Evolutionary conservation across 2,888 invertebrate species (phyloP).

Genomic region (Acrobeloides nanus): DNA sequence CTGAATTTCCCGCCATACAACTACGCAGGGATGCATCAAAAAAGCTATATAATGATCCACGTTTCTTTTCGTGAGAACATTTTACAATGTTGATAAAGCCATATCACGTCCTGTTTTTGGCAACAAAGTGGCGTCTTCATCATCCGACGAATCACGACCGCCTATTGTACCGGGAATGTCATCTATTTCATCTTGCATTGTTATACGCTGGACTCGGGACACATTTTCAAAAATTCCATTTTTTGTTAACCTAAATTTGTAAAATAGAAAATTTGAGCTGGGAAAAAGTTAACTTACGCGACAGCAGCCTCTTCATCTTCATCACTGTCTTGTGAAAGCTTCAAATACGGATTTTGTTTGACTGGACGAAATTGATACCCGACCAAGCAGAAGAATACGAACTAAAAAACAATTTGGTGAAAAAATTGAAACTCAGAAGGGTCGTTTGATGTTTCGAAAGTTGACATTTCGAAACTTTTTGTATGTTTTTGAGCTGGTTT

Average conservation of each 20-base stretch:
- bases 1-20: too few species aligned
- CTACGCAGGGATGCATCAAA: too few species aligned
- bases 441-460: too few species aligned
- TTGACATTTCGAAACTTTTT: too few species aligned
- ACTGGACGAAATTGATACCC: slow-evolving; percentile 67
- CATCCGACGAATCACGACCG: slow-evolving; percentile 2
- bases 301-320: slow-evolving; percentile 25
- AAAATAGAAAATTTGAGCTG: neutral
- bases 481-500: too few species aligned
- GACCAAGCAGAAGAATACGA: slow-evolving; percentile 10
- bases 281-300: slow-evolving; percentile 16
- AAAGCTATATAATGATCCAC: too few species aligned
- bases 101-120: slow-evolving; percentile 6
- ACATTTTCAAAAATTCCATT: slow-evolving; percentile 31
- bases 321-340: slow-evolving; percentile 28
- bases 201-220: slow-evolving; percentile 19
- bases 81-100: neutral
- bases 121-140: slow-evolving; percentile 7
- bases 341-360: slow-evolving; percentile 42
- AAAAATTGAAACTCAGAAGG: too few species aligned
- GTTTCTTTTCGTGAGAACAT: too few species aligned
- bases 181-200: slow-evolving; percentile 12
- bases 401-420: too few species aligned
- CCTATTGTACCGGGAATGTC: slow-evolving; percentile 10
- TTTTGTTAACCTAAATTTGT: slow-evolving; percentile 21